Conservation (phyloP, 2,888 invertebrate genomes). For the Drosophila cracens region DNA sequence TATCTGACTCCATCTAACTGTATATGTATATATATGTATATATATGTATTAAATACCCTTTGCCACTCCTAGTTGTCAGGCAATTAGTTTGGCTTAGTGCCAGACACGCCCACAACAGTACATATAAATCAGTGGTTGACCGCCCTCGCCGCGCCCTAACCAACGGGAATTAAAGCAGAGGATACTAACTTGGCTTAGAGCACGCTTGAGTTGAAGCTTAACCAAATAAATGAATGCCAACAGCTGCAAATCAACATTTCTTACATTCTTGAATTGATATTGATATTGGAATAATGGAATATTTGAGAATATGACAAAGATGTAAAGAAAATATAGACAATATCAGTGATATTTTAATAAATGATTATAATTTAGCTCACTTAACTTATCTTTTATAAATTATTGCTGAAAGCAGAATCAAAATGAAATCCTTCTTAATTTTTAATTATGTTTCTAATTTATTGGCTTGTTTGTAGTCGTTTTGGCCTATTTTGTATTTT, state of each 20-base stretch:
- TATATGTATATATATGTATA: background rate
- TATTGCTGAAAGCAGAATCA: background rate
- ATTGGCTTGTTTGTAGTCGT: background rate
- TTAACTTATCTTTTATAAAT: background rate
- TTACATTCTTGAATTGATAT: no score
- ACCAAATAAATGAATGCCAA: background rate
- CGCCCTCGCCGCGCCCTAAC: background rate
- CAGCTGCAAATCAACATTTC: background rate
- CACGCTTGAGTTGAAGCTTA: background rate
- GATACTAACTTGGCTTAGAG: background rate
- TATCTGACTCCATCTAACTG: background rate
- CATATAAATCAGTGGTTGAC: constrained; percentile 4
- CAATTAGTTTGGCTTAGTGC: constrained; percentile 32
- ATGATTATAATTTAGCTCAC: background rate
- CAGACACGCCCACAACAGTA: constrained; percentile 30
- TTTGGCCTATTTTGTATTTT: background rate
- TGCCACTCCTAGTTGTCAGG: background rate
- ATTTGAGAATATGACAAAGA: background rate
- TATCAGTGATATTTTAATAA: background rate
- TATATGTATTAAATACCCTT: background rate
- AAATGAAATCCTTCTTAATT: background rate
- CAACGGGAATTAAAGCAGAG: background rate
- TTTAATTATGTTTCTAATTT: background rate
- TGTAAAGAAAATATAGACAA: background rate
- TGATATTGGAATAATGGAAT: no score